Percentiles rank a stretch among this genome's conserved stretches.
Evolutionary conservation across 2,888 invertebrate genomes (phyloP).

Genomic region (Saturnia pavonia): DNA sequence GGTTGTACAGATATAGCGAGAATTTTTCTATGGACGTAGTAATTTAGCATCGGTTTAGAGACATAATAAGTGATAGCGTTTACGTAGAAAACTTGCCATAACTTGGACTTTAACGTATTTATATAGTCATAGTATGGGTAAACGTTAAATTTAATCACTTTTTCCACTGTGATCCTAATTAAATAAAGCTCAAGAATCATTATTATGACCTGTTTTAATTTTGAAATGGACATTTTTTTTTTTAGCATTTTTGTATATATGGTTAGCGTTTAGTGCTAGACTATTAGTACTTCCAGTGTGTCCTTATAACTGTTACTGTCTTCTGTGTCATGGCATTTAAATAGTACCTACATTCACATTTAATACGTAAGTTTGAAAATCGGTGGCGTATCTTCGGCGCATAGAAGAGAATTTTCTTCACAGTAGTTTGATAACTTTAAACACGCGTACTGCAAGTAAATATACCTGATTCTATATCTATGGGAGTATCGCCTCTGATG

Average conservation of each 20-base stretch:
- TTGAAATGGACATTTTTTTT: constrained; percentile 37
- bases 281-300: constrained; percentile 72
- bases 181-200: constrained; percentile 77
- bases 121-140: constrained; percentile 66
- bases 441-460: no score
- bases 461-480: not conserved
- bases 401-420: not conserved
- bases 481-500: not conserved
- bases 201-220: constrained; percentile 60
- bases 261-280: constrained; percentile 65
- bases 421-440: no score
- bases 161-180: constrained; percentile 82
- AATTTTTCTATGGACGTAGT: constrained; percentile 77
- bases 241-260: constrained; percentile 68
- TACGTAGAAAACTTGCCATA: constrained; percentile 79
- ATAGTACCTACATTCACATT: constrained; percentile 8
- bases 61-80: constrained; percentile 68
- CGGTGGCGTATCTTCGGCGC: not conserved
- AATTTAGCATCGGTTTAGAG: constrained; percentile 60
- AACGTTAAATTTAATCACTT: constrained; percentile 77
- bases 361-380: not conserved
- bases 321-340: constrained; percentile 20
- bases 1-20: constrained; percentile 70
- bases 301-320: constrained; percentile 68
- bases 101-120: constrained; percentile 70